A percentile compares a stretch with the other conserved stretches of the same genome.
Evolutionary conservation across 2,113 vertebrate species (phyloP).

Genomic region (Scopus umbretta): DNA sequence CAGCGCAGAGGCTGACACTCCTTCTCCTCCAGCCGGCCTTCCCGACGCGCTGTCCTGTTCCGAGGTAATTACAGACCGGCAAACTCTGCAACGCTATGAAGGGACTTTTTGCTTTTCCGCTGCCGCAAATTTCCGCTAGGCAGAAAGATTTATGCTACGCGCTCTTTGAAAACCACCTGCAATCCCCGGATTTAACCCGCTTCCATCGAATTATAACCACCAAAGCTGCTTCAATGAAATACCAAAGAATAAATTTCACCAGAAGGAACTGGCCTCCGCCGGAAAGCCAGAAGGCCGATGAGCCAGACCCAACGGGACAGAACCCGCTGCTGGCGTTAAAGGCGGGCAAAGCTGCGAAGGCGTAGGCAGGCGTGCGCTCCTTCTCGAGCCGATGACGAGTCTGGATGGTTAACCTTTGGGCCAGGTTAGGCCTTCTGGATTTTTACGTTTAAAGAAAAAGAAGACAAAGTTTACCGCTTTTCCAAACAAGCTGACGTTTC

Average conservation of each 20-base stretch:
- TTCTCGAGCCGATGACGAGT: fast-evolving
- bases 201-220: background rate
- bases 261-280: background rate
- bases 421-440: background rate
- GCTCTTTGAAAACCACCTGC: background rate
- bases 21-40: background rate
- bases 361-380: fast-evolving
- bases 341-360: background rate
- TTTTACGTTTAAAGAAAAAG: background rate
- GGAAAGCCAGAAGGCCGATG: background rate
- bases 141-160: background rate
- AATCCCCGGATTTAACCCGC: background rate
- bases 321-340: background rate
- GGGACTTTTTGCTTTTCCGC: background rate
- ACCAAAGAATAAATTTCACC: background rate
- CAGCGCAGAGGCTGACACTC: background rate
- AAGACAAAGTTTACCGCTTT: background rate
- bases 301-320: background rate
- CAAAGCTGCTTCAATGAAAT: background rate
- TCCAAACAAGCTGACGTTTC: background rate
- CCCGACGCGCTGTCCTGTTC: background rate
- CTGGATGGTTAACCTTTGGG: background rate
- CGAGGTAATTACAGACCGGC: background rate
- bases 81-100: background rate
- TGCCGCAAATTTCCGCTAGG: background rate